phyloP scores from a whole-genome alignment of 1,140 invertebrate species.

The Eupeodes corollae region DNA sequence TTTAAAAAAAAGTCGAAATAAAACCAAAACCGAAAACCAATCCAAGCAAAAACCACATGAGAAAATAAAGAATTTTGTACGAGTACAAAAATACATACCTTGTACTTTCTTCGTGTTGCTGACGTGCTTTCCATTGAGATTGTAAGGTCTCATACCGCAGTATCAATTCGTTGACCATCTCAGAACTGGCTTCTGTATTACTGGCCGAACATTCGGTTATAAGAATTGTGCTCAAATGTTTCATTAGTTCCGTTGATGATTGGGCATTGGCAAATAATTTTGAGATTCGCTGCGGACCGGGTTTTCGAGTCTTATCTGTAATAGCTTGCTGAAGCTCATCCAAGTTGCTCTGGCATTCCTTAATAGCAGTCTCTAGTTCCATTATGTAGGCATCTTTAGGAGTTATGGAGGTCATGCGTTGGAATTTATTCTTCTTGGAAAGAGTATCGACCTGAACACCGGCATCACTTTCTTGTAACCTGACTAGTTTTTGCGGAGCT shows the following conservation, averaged over 20 bases:
- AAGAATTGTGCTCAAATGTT: slow-evolving; percentile 62
- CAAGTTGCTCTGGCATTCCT: slow-evolving; percentile 47
- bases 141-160: slow-evolving; percentile 58
- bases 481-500: slow-evolving; percentile 57
- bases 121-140: slow-evolving; percentile 55
- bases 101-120: slow-evolving; percentile 35
- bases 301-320: slow-evolving; percentile 39
- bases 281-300: slow-evolving; percentile 43
- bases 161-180: slow-evolving; percentile 52
- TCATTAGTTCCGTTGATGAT: slow-evolving; percentile 62
- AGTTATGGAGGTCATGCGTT: slow-evolving; percentile 51
- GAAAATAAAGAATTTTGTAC: not conserved
- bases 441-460: slow-evolving; percentile 69
- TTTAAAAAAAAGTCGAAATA: too few relatives aligned
- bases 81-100: slow-evolving; percentile 18
- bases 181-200: slow-evolving; percentile 50
- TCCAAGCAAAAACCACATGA: slow-evolving; percentile 1
- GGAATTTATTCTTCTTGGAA: slow-evolving; percentile 38
- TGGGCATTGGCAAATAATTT: slow-evolving; percentile 58
- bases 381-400: slow-evolving; percentile 67
- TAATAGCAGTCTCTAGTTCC: slow-evolving; percentile 56
- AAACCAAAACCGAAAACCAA: slow-evolving; percentile 4
- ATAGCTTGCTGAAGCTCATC: slow-evolving; percentile 44
- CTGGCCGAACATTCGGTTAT: slow-evolving; percentile 59
- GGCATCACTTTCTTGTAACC: slow-evolving; percentile 61